Evolutionary conservation across 2,113 vertebrate genomes (phyloP), one percentile per base, ranked within the genome.

Genomic region (Sardina pilchardus): DNA sequence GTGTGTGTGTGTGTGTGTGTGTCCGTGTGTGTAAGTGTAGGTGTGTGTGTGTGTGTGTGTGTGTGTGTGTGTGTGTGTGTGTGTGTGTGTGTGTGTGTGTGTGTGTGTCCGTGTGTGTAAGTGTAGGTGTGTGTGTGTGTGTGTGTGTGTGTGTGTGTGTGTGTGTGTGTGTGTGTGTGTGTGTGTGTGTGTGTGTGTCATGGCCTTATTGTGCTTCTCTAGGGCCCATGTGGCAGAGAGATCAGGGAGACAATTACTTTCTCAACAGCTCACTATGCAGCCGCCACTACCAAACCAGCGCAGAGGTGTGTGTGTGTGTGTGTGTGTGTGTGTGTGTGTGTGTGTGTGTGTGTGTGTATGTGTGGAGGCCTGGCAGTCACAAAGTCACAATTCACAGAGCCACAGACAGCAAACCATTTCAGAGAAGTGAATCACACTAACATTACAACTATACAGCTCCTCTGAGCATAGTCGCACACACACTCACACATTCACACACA

Each of bases 211-310:
- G 19, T 30, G n/a, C n/a, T 30, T 82, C 86, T 87, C 81, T 85
- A 83, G 87, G 81, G 21, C 10, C 81, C 89, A 86, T 85, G 86
- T 86, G 86, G 86, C 80, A 67, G 80, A 85, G 80, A 86, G 86
- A 88, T 87, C 88, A 88, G 89, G 86, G 56, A 81, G 82, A 26
- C 83, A 88, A 85, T 87, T 89, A 85, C 83, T 88, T 89, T 88
- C 82, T 87, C 86, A 88, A 85, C 85, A 86, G 85, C 87, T 84
- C 86, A 75, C 83, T 87, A 85, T 89, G 83, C 81, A 45, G 81
- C 56, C 59, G 39, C 42, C 24, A 87, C 86, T 53, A 84, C 81
- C 84, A 78, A 81, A 39, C 75, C 30, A 86, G 82, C 24, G 45
- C 30, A 86, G 85, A 88, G 84, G 71, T 78, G 71, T 78, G 34